phyloP scores from a whole-genome alignment of 2,797 vertebrate genomes.

The Anableps anableps region DNA sequence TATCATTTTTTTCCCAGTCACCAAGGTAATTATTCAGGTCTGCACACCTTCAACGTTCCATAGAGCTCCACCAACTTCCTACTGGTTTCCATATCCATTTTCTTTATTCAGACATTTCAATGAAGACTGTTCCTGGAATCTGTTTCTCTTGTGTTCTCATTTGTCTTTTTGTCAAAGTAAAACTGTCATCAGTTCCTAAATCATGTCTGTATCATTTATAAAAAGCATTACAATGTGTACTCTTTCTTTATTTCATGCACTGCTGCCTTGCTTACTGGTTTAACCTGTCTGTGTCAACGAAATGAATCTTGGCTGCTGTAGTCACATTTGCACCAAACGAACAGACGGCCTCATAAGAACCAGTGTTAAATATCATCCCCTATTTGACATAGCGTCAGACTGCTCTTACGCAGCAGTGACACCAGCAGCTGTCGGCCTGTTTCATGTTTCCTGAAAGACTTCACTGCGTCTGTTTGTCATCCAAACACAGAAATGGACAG shows the following conservation, averaged over 20 bases:
- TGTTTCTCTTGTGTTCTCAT: background rate
- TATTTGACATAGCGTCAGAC: no score
- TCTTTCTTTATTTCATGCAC: background rate
- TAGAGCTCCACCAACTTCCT: background rate
- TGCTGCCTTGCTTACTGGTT: conserved; percentile 16
- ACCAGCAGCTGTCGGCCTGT: background rate
- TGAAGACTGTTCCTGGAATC: background rate
- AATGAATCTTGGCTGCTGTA: conserved; percentile 29
- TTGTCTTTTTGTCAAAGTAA: background rate
- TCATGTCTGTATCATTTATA: background rate
- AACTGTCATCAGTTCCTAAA: background rate
- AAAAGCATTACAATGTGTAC: background rate
- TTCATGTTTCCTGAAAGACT: background rate
- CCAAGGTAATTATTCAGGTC: background rate
- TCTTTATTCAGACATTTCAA: background rate
- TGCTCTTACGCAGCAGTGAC: conserved; percentile 9
- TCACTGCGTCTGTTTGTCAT: conserved; percentile 9
- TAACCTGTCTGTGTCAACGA: conserved; percentile 41
- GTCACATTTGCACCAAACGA: conserved; percentile 45
- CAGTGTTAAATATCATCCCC: conserved; percentile 47
- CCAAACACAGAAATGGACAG: background rate
- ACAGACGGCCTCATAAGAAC: conserved; percentile 40
- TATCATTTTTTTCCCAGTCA: background rate
- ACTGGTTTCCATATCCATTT: background rate
- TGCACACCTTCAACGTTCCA: background rate